Evolutionary conservation across 2,113 vertebrate genomes (phyloP), one percentile per base, ranked within the genome.

Genomic region (Hippocampus mohnikei): DNA sequence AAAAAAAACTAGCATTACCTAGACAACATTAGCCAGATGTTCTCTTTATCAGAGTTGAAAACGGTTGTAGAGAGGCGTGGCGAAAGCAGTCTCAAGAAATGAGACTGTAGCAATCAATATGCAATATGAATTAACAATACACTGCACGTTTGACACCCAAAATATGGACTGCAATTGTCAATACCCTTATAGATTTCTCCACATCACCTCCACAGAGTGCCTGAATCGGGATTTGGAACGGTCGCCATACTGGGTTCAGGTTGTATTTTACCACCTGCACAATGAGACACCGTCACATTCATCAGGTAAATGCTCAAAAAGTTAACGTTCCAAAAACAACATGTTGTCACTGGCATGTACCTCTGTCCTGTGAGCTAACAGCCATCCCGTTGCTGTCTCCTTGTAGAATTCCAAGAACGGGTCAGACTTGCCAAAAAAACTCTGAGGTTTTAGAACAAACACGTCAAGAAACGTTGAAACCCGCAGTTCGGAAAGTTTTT

Each of bases 341-440:
- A 27, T 18, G 20, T 50, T 23, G 16, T 8, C n/a, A 55, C 8
- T 25, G 13, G 1, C 60, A 1, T 33, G 27, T 77, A 98, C 97
- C 94, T 98, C 97, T 71, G 97, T 99, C 87, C 97, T 93, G 87
- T 99, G 96, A 81, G 94, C 94, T 88, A 99, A 94, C 74, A 96
- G 91, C 97, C 97, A 99, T 82, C 94, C 94, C 79, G 95, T 95
- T 63, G 91, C 95, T 15, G 90, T 93, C 81, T 95, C 92, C 69
- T 93, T 95, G 90, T 94, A 93, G 79, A 98, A 95, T 84, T 99
- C 97, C 89, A 99, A 90, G 87, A 97, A 99, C 16, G 97, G 97
- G 80, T 99, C 97, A 2, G 97, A 98, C 82, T 98, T 98, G 60
- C 97, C 96, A 91, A 98, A 98, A 13, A 99, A 93, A 83, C 98